Evolutionary conservation across 1,140 invertebrate species (phyloP), one percentile per base, ranked within the genome.

Genomic region (Chironomus tepperi): DNA sequence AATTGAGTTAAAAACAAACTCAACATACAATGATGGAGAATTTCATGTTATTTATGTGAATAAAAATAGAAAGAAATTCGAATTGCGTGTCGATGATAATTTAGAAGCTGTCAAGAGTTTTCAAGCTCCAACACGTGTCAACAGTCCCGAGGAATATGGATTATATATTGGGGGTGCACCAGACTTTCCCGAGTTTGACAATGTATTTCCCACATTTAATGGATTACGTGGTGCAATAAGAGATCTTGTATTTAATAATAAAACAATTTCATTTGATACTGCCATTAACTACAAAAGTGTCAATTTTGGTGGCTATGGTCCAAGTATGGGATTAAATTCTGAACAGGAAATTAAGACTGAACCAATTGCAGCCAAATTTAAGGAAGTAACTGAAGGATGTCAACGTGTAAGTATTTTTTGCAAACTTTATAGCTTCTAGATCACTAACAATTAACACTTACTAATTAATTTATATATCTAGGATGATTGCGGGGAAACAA

Each of bases 191-290:
- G 80, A 77, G 64, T 82, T 78, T 75, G 77, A 77, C 0, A 77
- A 76, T 6, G 74, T 82, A 67, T 79, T 80, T 9, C 80, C 81
- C 1, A 81, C 79, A 2, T 81, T 82, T 64, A 77, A 91, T 15
- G 83, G 87, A 75, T 85, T 93, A 18, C 89, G 93, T 77, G 94
- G 94, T 42, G 89, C 91, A 7, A 90, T 96, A 19, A 89, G 89
- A 77, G 91, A 96, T 83, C 87, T 91, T 16, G 88, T 93, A 74
- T 89, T 94, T 76, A 91, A 93, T 79, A 88, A 93, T 76, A 85
- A 88, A 8, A 81, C 91, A 10, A 74, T 93, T 6, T 85, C 85
- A 75, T 89, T 94, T 75, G 88, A 89, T 75, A 82, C 88, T 57
- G 88, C 88, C 6, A 78, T 89, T 16, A 82, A 83, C 8, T 93